Conservation (phyloP, 2,113 vertebrate species). For the Bungarus multicinctus region DNA sequence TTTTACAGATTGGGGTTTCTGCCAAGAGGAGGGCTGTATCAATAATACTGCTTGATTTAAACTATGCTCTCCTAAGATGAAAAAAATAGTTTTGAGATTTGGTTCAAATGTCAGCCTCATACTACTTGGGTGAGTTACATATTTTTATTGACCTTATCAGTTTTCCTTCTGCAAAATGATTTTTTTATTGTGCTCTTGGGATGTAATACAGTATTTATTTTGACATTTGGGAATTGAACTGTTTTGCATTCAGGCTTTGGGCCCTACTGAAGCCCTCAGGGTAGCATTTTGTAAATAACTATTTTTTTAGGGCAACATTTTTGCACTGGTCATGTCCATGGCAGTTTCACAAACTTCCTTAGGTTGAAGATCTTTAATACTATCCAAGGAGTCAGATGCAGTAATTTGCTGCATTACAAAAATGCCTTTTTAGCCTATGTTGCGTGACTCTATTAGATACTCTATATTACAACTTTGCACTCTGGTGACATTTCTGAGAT, state of each 20-base stretch:
- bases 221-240: neutral
- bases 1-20: neutral
- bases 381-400: neutral
- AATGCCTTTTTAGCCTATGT: neutral
- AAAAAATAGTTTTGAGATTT: neutral
- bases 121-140: neutral
- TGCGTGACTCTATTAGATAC: neutral
- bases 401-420: neutral
- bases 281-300: neutral
- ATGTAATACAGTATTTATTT: neutral
- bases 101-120: neutral
- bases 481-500: slow-evolving; percentile 42
- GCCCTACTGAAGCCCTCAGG: neutral
- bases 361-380: fast-evolving
- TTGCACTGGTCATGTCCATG: neutral
- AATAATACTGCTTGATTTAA: neutral
- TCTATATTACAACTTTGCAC: slow-evolving; percentile 55
- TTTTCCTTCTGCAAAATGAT: neutral
- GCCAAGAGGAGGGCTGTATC: neutral
- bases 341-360: neutral
- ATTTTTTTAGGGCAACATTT: neutral
- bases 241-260: neutral
- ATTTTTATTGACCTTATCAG: neutral
- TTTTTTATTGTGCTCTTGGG: neutral
- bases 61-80: neutral